Evolutionary conservation across 2,113 vertebrate genomes (phyloP).

Genomic region (rat (Rattus norvegicus)): GRCr8 NC_086024.1:92754001-92754500

Average conservation of each 20-base stretch:
- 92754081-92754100: no score
- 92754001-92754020: no score
- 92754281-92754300: neutral
- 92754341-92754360: neutral
- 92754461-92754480: neutral
- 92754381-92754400: neutral
- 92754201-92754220: no score
- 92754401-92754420: neutral
- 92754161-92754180: no score
- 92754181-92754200: no score
- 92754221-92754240: no score
- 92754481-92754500: slow-evolving; percentile 36
- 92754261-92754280: neutral
- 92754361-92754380: neutral
- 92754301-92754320: neutral
- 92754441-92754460: neutral
- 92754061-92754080: no score
- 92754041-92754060: no score
- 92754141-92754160: no score
- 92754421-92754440: neutral
- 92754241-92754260: neutral
- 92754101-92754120: no score
- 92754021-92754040: no score
- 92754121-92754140: no score
- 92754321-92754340: neutral